Percentiles rank a stretch among this genome's conserved stretches.
Evolutionary conservation across 2,113 vertebrate species (phyloP).

Genomic region (Pseudopipra pipra): DNA sequence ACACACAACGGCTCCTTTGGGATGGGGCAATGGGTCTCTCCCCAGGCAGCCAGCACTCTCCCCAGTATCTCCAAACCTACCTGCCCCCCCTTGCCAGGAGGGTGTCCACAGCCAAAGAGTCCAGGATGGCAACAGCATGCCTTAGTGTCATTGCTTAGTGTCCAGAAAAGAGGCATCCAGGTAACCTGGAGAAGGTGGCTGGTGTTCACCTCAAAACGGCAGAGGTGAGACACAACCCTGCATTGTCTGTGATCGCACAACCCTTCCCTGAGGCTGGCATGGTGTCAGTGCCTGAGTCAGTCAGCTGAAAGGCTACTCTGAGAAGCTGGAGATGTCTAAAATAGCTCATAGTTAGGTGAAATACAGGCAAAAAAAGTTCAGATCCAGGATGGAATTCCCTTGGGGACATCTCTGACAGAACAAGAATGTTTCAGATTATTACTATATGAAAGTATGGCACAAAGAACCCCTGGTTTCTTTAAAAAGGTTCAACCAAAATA

Average conservation of each 20-base stretch:
- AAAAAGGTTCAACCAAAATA: neutral
- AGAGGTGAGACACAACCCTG: neutral
- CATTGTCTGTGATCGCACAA: neutral
- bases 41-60: neutral
- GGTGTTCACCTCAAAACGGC: neutral
- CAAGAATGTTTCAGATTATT: neutral
- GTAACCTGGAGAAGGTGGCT: neutral
- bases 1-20: fast-evolving
- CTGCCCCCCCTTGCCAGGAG: neutral
- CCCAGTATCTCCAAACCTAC: neutral
- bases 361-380: neutral
- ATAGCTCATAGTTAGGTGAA: neutral
- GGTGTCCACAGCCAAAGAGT: neutral
- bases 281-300: fast-evolving
- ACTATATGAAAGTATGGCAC: neutral
- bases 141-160: neutral
- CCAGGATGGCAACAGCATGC: neutral
- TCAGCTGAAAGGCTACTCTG: neutral
- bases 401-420: neutral
- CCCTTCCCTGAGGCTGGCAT: neutral
- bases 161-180: fast-evolving
- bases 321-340: neutral
- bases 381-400: neutral
- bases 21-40: fast-evolving
- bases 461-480: neutral